Conservation (phyloP, 2,113 vertebrate genomes). For the Scortum barcoo region DNA sequence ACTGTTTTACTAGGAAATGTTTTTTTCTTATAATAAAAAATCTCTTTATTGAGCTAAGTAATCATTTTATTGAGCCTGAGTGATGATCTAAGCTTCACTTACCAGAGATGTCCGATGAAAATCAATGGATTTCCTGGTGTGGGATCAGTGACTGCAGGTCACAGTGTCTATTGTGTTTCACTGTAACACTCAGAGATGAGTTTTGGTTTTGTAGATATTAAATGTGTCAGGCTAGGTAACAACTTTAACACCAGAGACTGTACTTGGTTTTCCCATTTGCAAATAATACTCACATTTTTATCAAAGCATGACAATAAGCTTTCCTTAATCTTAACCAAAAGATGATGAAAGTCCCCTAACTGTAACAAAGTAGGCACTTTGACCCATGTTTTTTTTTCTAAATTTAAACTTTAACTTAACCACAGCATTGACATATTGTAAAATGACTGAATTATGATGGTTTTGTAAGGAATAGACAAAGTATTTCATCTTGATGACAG, state of each 20-base stretch:
- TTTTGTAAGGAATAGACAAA: too few relatives aligned
- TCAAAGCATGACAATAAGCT: too few relatives aligned
- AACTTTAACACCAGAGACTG: not conserved
- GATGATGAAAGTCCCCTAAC: too few relatives aligned
- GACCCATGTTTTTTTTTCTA: not conserved
- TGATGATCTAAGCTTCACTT: slow-evolving; percentile 75
- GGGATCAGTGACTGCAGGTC: slow-evolving; percentile 52
- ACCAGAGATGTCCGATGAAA: slow-evolving; percentile 61
- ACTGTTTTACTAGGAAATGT: slow-evolving; percentile 39
- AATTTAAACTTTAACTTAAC: not conserved
- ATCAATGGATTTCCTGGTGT: slow-evolving; percentile 61
- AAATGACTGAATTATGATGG: too few relatives aligned
- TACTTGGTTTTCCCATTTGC: too few relatives aligned
- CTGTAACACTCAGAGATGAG: not conserved
- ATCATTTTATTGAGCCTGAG: slow-evolving; percentile 55
- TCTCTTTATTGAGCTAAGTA: slow-evolving; percentile 65
- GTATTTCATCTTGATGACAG: too few relatives aligned
- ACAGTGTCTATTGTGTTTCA: slow-evolving; percentile 21
- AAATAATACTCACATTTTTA: too few relatives aligned
- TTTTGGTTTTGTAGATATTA: not conserved
- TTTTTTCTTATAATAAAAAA: slow-evolving; percentile 50
- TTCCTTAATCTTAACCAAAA: too few relatives aligned
- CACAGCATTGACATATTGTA: too few relatives aligned
- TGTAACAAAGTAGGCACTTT: too few relatives aligned
- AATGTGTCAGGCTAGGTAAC: not conserved